Conservation (phyloP, 2,888 invertebrate genomes). For the Harpalus rufipes region DNA sequence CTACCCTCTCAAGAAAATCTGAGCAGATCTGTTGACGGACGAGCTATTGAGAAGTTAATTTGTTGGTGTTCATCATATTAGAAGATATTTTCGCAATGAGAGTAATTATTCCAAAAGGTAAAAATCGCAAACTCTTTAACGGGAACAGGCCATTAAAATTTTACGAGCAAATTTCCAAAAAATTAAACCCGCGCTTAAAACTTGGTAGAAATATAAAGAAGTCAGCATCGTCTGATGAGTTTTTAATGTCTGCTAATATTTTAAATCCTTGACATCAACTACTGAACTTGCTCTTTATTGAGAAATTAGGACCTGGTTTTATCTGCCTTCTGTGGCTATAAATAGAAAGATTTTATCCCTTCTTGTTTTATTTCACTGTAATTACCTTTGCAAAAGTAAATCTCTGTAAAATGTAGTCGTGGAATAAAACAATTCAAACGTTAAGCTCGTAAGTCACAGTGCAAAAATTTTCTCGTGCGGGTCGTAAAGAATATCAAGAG, state of each 20-base stretch:
- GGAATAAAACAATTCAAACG: slow-evolving; percentile 9
- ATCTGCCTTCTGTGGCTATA: slow-evolving; percentile 17
- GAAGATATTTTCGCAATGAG: neutral
- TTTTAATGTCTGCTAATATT: slow-evolving; percentile 59
- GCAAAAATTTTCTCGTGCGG: slow-evolving; percentile 18
- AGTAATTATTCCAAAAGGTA: slow-evolving; percentile 2
- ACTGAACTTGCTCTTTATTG: slow-evolving; percentile 20
- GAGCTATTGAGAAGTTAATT: too few species aligned
- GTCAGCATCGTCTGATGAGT: slow-evolving; percentile 48
- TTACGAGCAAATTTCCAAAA: slow-evolving; percentile 58
- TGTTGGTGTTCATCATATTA: neutral
- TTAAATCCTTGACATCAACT: slow-evolving; percentile 54
- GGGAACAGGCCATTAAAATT: slow-evolving; percentile 33
- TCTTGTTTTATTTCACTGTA: slow-evolving; percentile 1
- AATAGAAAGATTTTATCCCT: slow-evolving; percentile 18
- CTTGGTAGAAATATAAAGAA: slow-evolving; percentile 12
- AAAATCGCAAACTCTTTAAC: slow-evolving; percentile 36
- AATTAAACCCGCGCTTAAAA: slow-evolving; percentile 53
- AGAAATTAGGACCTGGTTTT: slow-evolving; percentile 37
- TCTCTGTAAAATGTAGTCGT: neutral
- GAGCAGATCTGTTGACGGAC: too few species aligned
- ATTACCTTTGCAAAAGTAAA: neutral
- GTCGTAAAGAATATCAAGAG: slow-evolving; percentile 26
- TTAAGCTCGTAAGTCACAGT: neutral
- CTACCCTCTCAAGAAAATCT: too few species aligned